phyloP scores from a whole-genome alignment of 1,140 invertebrate species.

The Eubasilissa regina region DNA sequence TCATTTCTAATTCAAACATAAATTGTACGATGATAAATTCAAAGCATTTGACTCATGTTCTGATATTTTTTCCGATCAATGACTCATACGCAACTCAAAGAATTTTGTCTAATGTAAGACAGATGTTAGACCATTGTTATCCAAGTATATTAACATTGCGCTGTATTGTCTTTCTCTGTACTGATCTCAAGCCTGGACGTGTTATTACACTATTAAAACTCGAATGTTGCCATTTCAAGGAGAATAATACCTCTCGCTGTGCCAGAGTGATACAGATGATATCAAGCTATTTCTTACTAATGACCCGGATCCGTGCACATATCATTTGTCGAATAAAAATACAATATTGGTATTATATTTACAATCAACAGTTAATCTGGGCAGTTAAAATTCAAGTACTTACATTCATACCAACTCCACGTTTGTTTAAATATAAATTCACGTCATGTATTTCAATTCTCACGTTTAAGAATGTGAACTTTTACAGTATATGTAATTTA shows the following conservation, averaged over 20 bases:
- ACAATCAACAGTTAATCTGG: not conserved
- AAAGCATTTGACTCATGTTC: too few species aligned
- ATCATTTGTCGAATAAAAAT: not conserved
- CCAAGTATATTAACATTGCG: not conserved
- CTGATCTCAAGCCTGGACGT: conserved; percentile 15
- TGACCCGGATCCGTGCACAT: not conserved
- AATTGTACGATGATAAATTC: too few species aligned
- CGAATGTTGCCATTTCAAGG: not conserved
- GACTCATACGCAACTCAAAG: too few species aligned
- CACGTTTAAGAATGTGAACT: conserved; percentile 3
- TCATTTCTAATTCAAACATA: too few species aligned
- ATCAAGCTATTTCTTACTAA: not conserved
- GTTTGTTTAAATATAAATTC: not conserved
- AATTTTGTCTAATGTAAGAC: not conserved
- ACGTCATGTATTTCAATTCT: not conserved
- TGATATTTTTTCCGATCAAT: too few species aligned
- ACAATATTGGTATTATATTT: not conserved
- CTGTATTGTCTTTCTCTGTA: not conserved
- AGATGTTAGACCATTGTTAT: not conserved
- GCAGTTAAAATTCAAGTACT: not conserved
- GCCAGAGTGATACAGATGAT: not conserved
- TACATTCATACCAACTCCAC: not conserved
- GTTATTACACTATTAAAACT: conserved; percentile 34
- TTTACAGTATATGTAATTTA: not conserved
- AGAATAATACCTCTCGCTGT: not conserved